These are phyloP conservation scores for Halocynthia aurantium DNA, from an alignment of 23 tunicate species.

Conservation along the genomic window DNA sequence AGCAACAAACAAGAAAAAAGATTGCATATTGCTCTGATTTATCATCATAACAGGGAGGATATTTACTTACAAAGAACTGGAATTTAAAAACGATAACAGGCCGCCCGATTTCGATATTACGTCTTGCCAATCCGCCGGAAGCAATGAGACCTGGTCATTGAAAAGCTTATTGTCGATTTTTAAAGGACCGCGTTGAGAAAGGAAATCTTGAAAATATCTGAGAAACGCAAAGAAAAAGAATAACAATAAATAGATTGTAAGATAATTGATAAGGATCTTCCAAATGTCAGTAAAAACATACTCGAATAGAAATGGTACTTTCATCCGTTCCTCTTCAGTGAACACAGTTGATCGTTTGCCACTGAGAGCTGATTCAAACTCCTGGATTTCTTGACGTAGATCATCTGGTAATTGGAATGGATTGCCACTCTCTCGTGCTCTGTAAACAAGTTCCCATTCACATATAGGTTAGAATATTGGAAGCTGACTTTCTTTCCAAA, in stretches of 20 bases:
- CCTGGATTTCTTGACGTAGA: constrained; percentile 12
- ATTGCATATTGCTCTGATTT: background rate
- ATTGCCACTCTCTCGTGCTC: background rate
- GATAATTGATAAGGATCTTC: background rate
- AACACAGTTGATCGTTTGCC: background rate
- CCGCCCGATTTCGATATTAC: constrained; percentile 16
- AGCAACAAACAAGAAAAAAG: background rate
- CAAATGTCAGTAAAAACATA: background rate
- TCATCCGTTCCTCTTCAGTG: constrained; percentile 16
- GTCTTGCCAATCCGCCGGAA: background rate
- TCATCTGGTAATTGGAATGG: constrained; percentile 10
- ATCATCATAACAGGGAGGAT: background rate
- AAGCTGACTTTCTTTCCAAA: background rate
- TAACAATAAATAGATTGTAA: background rate
- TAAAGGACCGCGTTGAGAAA: constrained; percentile 9
- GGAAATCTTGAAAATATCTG: constrained; percentile 14
- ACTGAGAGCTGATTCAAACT: constrained; percentile 3
- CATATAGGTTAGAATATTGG: background rate
- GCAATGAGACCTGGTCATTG: background rate
- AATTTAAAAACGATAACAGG: constrained; percentile 9
- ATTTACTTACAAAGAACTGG: constrained; percentile 16
- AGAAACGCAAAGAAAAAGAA: background rate
- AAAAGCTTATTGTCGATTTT: constrained; percentile 7
- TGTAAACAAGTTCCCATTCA: background rate
- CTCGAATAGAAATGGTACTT: constrained; percentile 17